Base-by-base conservation (phyloP, 2,888 invertebrate species). In the Linyphia triangularis region DNA sequence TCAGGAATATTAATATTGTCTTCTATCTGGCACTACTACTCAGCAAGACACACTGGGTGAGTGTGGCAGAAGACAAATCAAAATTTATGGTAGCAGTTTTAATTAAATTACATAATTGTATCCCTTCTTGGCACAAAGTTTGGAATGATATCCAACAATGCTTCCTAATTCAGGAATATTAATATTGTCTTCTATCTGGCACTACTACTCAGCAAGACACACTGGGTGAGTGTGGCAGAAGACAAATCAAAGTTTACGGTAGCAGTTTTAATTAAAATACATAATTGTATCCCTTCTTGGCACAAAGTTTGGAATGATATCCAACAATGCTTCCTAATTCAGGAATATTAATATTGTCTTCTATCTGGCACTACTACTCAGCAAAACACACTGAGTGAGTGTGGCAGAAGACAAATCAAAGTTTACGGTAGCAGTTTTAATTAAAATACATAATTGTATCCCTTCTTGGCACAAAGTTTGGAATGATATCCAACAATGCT, bases 391-490 rank as follows among this genome's bases (percentile, higher is more conserved):
- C 3, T 16, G 6, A 26, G 22, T 19, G 3, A 81, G 70, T 26
- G 70, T 81, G 61, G 69, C 59, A 70, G 81, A 81, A 81, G 81
- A 81, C 57, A 26, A 6, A 79, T 6, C 19, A 19, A n/a, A 22
- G 19, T 7, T 10, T 16, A 61, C 16, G 6, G 13, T 19, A 0
- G 13, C n/a, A 79, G 16, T 28, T n/a, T 33, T 10, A 28, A 16
- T 30, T 65, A 28, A 30, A 28, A 16, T 43, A 16, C 16, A 9
- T 30, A 65, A 7, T 22, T 79, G 33, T 69, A 7, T 70, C 40
- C 72, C 61, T 59, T 72, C 70, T 40, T 28, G 82, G 61, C 61
- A 82, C 43, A 59, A 22, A 13, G 33, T 5, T 0, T 10, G 24
- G 26, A 19, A 81, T 19, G 1, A 33, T 57, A n/a, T 69, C 43